Conservation (phyloP, 2,888 invertebrate species). For the Caenorhabditis sp. region DNA sequence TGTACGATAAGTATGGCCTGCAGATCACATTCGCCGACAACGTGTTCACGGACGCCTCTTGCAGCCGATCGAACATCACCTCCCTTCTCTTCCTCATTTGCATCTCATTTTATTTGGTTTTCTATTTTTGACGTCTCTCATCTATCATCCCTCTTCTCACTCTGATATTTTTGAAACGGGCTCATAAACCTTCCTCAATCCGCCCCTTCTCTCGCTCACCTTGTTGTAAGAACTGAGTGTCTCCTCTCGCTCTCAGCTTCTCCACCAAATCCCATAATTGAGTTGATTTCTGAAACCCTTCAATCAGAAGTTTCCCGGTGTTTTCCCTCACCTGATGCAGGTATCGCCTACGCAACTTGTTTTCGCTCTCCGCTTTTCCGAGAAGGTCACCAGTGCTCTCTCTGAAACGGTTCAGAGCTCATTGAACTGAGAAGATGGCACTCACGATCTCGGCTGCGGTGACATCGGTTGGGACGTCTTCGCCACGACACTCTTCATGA, state of each 20-base stretch:
- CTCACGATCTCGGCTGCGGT: slow-evolving; percentile 31
- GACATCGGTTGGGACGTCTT: slow-evolving; percentile 62
- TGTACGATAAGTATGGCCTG: slow-evolving; percentile 51
- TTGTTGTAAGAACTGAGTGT: slow-evolving; percentile 68
- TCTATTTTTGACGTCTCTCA: slow-evolving; percentile 3
- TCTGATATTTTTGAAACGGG: slow-evolving; percentile 40
- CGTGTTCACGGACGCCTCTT: slow-evolving; percentile 45
- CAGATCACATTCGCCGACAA: slow-evolving; percentile 49
- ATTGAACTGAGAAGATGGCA: not conserved
- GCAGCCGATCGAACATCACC: slow-evolving; percentile 22
- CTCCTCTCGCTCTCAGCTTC: slow-evolving; percentile 70
- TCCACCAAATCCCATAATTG: slow-evolving; percentile 77
- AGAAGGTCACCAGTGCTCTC: slow-evolving; percentile 66
- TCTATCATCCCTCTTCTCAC: slow-evolving; percentile 3
- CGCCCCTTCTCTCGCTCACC: slow-evolving; percentile 46
- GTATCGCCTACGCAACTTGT: slow-evolving; percentile 64
- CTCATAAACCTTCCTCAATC: slow-evolving; percentile 17
- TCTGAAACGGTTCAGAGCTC: slow-evolving; percentile 32
- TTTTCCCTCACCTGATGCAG: slow-evolving; percentile 58
- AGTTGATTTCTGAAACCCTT: slow-evolving; percentile 69
- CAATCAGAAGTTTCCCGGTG: not conserved
- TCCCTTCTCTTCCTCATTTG: slow-evolving; percentile 21
- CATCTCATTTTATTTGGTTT: slow-evolving; percentile 19
- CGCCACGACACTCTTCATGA: slow-evolving; percentile 77
- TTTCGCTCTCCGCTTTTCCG: slow-evolving; percentile 68